Base-by-base conservation (phyloP, 2,113 vertebrate genomes). In the Trogon surrucura region DNA sequence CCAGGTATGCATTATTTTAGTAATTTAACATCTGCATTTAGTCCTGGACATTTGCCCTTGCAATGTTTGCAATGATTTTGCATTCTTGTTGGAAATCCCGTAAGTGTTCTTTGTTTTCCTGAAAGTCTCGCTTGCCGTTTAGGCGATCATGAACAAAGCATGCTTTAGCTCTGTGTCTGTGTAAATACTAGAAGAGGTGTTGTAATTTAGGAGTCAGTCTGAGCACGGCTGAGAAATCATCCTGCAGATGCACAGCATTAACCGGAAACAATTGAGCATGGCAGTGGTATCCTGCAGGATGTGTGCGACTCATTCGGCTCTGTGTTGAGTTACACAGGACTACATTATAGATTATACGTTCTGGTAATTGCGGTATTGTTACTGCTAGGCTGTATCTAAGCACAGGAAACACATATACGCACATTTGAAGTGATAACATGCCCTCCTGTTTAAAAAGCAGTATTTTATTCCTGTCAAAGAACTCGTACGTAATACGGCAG, bases 251-350 rank as follows among this genome's bases (percentile, higher is more conserved):
- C 88, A 80, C 51, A 92, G 83, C 36, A 79, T 74, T 97, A 79
- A 79, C 92, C 82, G 97, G 97, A 97, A 97, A 5, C 96, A 97
- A 97, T 97, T 65, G 15, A 96, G 93, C 80, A 21, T 62, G 92
- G 81, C 91, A 89, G 97, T 67, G 96, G 97, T 97, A 97, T 97
- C 97, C 97, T 97, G 94, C 96, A 97, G 97, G 97, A 97, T 97
- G 96, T 97, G 91, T 96, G 96, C 47, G 58, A 78, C 86, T 56
- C 22, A 1, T 85, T 93, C 30, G 1, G 91, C 83, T 11, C 25
- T 20, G 75, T 32, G 87, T 50, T 94, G 94, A 97, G 96, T 96
- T 95, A 97, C 65, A 83, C 87, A 72, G 85, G 58, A 48, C 61
- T 85, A 51, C 73, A 47, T 53, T 97, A 95, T 95, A 89, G 94